These are phyloP conservation scores for Oncorhynchus gorbuscha DNA, from an alignment of 2,113 vertebrate species.

Conservation along the genomic window DNA sequence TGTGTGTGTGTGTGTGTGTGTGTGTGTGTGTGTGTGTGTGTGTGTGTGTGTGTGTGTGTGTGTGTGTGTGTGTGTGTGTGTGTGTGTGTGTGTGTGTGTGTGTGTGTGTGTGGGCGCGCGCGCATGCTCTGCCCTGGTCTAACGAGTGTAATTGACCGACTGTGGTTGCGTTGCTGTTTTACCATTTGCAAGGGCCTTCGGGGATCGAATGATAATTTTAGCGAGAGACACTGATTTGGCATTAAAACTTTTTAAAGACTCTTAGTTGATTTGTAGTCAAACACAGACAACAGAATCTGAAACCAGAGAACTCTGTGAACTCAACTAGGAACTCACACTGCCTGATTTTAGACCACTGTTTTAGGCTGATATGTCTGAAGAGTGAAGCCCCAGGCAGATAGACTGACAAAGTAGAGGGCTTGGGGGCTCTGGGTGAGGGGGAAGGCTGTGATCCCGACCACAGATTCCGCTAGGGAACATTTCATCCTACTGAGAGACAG, in stretches of 20 bases:
- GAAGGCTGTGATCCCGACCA: slow-evolving; percentile 53
- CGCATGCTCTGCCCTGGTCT: slow-evolving; percentile 63
- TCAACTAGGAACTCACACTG: neutral
- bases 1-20: too few relatives aligned
- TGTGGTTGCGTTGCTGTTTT: slow-evolving; percentile 62
- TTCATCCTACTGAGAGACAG: slow-evolving; percentile 56
- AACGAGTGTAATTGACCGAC: slow-evolving; percentile 74
- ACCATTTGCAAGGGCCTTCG: slow-evolving; percentile 60
- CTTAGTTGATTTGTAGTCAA: slow-evolving; percentile 9
- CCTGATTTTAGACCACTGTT: slow-evolving; percentile 23
- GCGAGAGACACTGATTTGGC: slow-evolving; percentile 59
- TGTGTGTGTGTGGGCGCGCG: slow-evolving; percentile 45
- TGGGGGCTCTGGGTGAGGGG: slow-evolving; percentile 52
- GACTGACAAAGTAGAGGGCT: slow-evolving; percentile 36
- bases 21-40: too few relatives aligned
- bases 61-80: too few relatives aligned
- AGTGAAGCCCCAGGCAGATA: slow-evolving; percentile 34
- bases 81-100: too few relatives aligned
- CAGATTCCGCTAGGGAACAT: slow-evolving; percentile 52
- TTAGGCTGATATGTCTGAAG: slow-evolving; percentile 33
- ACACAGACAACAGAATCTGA: neutral
- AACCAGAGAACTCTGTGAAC: slow-evolving; percentile 5
- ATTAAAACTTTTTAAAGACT: slow-evolving; percentile 63
- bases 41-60: too few relatives aligned
- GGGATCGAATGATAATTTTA: slow-evolving; percentile 62